A percentile compares a stretch with the other conserved stretches of the same genome.
Evolutionary conservation across 2,888 invertebrate species (phyloP).

Genomic region (Lydus trimaculatus): DNA sequence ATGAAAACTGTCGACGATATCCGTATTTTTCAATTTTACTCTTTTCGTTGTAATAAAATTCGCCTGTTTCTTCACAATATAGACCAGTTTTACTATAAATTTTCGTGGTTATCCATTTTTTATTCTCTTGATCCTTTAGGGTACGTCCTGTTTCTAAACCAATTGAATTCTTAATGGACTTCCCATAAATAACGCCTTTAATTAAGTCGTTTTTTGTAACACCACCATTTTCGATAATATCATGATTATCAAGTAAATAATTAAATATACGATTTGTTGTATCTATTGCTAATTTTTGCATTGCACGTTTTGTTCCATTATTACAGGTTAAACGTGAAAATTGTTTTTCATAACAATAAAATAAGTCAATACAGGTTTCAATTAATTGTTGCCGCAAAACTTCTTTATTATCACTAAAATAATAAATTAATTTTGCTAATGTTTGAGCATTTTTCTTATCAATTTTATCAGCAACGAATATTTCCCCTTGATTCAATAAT

Average conservation of each 20-base stretch:
- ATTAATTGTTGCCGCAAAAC: slow-evolving; percentile 27
- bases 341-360: slow-evolving; percentile 31
- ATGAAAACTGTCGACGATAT: slow-evolving; percentile 27
- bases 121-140: slow-evolving; percentile 9
- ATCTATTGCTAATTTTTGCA: slow-evolving; percentile 34
- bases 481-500: slow-evolving; percentile 28
- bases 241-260: slow-evolving; percentile 26
- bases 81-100: slow-evolving; percentile 31
- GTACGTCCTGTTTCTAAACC: slow-evolving; percentile 28
- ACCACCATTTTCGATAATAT: neutral
- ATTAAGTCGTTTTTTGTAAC: slow-evolving; percentile 30
- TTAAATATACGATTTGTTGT: slow-evolving; percentile 28
- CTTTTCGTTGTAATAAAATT: slow-evolving; percentile 27
- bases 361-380: slow-evolving; percentile 29
- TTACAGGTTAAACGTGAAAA: slow-evolving; percentile 27
- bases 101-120: slow-evolving; percentile 27
- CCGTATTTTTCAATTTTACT: slow-evolving; percentile 30
- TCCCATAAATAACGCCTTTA: slow-evolving; percentile 32
- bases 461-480: slow-evolving; percentile 28
- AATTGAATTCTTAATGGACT: slow-evolving; percentile 26
- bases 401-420: slow-evolving; percentile 34
- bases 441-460: slow-evolving; percentile 34
- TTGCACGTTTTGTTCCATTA: slow-evolving; percentile 29
- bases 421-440: slow-evolving; percentile 33
- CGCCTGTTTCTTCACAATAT: slow-evolving; percentile 11